A percentile compares a stretch with the other conserved stretches of the same genome.
phyloP scores from a whole-genome alignment of 2,113 vertebrate species.

The Toxotes jaculatrix region DNA sequence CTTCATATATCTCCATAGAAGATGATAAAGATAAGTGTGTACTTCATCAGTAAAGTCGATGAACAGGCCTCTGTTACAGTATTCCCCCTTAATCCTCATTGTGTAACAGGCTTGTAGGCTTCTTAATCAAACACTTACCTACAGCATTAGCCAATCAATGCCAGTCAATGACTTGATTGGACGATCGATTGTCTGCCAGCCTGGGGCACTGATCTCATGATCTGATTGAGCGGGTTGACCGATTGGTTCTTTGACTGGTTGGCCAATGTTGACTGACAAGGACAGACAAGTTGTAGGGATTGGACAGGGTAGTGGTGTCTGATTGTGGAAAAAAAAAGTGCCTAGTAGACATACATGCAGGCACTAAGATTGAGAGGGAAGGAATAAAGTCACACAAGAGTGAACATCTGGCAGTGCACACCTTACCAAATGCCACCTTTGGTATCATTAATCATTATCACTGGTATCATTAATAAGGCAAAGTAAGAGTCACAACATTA shows the following conservation, averaged over 20 bases:
- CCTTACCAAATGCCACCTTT: too few species aligned
- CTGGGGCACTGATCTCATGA: slow-evolving; percentile 34
- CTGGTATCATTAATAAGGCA: too few species aligned
- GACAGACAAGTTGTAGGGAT: background rate
- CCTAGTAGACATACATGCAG: background rate
- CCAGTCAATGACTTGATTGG: slow-evolving; percentile 32
- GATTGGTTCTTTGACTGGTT: slow-evolving; percentile 28
- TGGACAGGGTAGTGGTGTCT: slow-evolving; percentile 1
- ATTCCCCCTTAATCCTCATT: slow-evolving; percentile 5
- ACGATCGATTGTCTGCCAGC: slow-evolving; percentile 34
- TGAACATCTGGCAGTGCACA: too few species aligned
- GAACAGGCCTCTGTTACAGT: slow-evolving; percentile 1
- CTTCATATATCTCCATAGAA: slow-evolving; percentile 19
- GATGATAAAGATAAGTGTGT: slow-evolving; percentile 17
- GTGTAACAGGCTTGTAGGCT: slow-evolving; percentile 6
- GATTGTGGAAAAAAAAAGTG: background rate
- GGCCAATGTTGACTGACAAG: slow-evolving; percentile 31
- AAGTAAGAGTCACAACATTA: too few species aligned
- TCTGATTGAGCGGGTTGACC: slow-evolving; percentile 33
- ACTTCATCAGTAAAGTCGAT: slow-evolving; percentile 24
- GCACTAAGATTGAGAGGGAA: background rate
- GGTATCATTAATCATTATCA: too few species aligned
- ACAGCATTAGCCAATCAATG: slow-evolving; percentile 43
- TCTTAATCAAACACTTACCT: slow-evolving; percentile 38
- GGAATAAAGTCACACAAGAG: too few species aligned